Conservation (phyloP, 1,140 invertebrate genomes). For the Drosophila paulistorum region DNA sequence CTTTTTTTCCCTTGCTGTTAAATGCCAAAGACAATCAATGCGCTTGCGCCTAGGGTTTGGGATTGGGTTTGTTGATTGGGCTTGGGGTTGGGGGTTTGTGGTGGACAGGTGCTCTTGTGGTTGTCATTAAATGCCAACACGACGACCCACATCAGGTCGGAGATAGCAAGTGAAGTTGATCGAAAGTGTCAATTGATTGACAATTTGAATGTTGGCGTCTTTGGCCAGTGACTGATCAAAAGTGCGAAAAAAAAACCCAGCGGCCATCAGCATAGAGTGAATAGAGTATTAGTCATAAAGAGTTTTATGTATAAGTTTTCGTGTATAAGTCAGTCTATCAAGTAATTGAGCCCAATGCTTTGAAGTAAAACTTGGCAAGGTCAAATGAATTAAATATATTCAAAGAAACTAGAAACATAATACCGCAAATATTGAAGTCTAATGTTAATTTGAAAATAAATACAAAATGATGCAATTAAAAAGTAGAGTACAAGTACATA, state of each 20-base stretch:
- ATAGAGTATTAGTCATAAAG: slow-evolving; percentile 40
- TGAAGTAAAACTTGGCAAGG: not conserved
- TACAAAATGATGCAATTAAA: too few relatives aligned
- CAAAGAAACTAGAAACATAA: too few relatives aligned
- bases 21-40: slow-evolving; percentile 26
- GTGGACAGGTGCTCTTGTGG: slow-evolving; percentile 32
- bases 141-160: slow-evolving; percentile 30
- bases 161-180: slow-evolving; percentile 5
- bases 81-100: too few relatives aligned
- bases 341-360: slow-evolving; percentile 3
- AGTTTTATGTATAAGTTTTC: too few relatives aligned
- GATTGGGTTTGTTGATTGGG: too few relatives aligned
- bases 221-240: slow-evolving; percentile 18
- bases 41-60: slow-evolving; percentile 56
- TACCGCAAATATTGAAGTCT: too few relatives aligned
- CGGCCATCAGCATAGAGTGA: not conserved
- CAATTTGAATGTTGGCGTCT: slow-evolving; percentile 35
- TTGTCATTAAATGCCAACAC: slow-evolving; percentile 54
- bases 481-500: too few relatives aligned
- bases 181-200: slow-evolving; percentile 53
- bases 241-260: not conserved
- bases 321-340: not conserved
- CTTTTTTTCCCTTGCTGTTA: slow-evolving; percentile 1
- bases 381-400: slow-evolving; percentile 5
- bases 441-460: too few relatives aligned